phyloP scores from a whole-genome alignment of 2,797 vertebrate species.

The Rhyacichthys aspro region DNA sequence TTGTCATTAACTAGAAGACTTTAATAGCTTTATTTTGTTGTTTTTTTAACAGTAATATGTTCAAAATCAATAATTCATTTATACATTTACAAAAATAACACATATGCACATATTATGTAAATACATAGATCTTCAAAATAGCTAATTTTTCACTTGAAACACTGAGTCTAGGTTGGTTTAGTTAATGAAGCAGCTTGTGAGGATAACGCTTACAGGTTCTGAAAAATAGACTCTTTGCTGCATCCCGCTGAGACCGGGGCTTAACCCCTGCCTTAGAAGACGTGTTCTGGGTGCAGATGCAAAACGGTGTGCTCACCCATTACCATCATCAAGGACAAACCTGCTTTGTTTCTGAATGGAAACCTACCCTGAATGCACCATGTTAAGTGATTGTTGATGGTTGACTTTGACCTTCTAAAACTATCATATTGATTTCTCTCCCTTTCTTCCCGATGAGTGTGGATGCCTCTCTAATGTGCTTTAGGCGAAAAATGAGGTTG shows the following conservation, averaged over 20 bases:
- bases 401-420: constrained; percentile 75
- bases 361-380: constrained; percentile 53
- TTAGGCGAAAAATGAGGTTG: constrained; percentile 67
- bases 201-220: constrained; percentile 28
- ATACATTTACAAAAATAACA: no score
- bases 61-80: no score
- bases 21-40: no score
- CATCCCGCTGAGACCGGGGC: constrained; percentile 38
- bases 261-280: constrained; percentile 56
- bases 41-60: no score
- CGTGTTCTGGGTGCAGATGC: constrained; percentile 48
- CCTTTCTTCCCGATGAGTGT: constrained; percentile 52
- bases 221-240: constrained; percentile 47
- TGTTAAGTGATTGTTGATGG: constrained; percentile 71
- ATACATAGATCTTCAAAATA: not conserved
- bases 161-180: constrained; percentile 10
- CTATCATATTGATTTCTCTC: constrained; percentile 68
- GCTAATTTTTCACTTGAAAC: not conserved
- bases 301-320: constrained; percentile 10
- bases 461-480: constrained; percentile 62
- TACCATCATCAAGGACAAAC: constrained; percentile 56
- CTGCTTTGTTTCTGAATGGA: constrained; percentile 48
- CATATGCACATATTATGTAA: no score
- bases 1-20: no score
- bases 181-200: constrained; percentile 48